Evolutionary conservation across 2,113 vertebrate species (phyloP).

Genomic region (Benitochromis conjunctus): DNA sequence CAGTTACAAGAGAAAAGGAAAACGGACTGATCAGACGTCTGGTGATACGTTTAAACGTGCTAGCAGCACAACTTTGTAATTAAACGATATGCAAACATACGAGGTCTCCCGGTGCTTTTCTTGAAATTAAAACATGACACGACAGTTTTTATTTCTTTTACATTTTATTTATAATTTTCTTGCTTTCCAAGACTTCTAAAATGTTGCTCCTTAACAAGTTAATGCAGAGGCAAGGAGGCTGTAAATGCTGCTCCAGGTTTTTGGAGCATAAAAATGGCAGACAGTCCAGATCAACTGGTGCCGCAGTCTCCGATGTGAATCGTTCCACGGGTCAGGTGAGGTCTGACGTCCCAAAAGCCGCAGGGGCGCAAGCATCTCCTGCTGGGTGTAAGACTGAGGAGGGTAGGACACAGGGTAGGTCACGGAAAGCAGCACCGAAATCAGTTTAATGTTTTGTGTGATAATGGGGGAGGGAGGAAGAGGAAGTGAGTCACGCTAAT

Average conservation of each 20-base stretch:
- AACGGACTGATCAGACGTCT: not conserved
- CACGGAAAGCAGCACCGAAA: conserved; percentile 1
- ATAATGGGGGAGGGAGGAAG: not conserved
- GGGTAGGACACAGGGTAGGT: not conserved
- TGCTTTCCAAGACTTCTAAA: conserved; percentile 40
- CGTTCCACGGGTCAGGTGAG: not conserved
- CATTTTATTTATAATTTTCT: conserved; percentile 58
- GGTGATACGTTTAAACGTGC: conserved; percentile 15
- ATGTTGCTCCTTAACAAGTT: conserved; percentile 37
- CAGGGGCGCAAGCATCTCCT: not conserved
- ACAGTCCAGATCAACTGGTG: conserved; percentile 44
- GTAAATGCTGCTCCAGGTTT: not conserved
- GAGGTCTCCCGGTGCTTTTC: not conserved
- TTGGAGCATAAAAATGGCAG: conserved; percentile 7
- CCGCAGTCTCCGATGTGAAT: not conserved
- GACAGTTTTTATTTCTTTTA: not conserved
- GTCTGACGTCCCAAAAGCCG: not conserved
- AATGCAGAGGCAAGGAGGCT: conserved; percentile 27
- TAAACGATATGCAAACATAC: not conserved
- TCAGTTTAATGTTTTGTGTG: not conserved
- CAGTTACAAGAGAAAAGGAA: not conserved
- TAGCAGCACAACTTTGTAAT: conserved; percentile 39
- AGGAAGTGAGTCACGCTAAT: not conserved
- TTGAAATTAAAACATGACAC: not conserved
- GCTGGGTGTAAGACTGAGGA: not conserved